A percentile compares a stretch with the other conserved stretches of the same genome.
phyloP scores from a whole-genome alignment of 2,888 invertebrate species.

The Coelinius sp. region DNA sequence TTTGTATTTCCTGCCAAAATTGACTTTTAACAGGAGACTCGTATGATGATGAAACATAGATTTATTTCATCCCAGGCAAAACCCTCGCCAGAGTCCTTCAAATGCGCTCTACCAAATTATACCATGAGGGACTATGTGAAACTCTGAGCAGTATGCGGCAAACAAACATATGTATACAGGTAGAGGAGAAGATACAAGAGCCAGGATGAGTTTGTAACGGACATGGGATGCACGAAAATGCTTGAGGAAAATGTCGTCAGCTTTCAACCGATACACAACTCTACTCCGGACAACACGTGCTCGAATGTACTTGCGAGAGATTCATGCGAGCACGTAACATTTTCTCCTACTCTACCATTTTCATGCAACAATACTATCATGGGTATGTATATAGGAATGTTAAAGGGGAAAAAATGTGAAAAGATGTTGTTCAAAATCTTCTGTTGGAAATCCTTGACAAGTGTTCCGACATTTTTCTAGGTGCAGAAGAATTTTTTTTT shows the following conservation, averaged over 20 bases:
- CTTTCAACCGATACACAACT: conserved; percentile 46
- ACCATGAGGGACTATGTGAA: conserved; percentile 32
- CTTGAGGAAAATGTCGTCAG: conserved; percentile 32
- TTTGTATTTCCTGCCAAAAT: neutral
- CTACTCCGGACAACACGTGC: conserved; percentile 49
- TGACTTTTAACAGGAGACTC: neutral
- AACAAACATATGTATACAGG: conserved; percentile 18
- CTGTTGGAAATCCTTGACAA: no score
- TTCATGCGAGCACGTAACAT: conserved; percentile 42
- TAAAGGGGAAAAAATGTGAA: no score
- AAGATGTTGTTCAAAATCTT: no score
- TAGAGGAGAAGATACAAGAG: conserved; percentile 28
- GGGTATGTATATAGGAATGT: conserved; percentile 21
- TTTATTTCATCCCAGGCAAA: conserved; percentile 16
- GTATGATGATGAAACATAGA: conserved; percentile 21
- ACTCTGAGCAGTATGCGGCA: conserved; percentile 29
- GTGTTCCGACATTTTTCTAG: no score
- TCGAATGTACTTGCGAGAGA: conserved; percentile 25
- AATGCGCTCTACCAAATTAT: conserved; percentile 45
- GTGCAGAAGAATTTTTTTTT: no score
- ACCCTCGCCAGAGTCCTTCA: neutral
- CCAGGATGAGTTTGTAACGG: conserved; percentile 7
- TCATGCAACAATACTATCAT: neutral
- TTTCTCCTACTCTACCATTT: conserved; percentile 7
- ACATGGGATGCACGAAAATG: conserved; percentile 23